Percentiles rank a stretch among this genome's conserved stretches.
Conservation (phyloP, 2,888 invertebrate species). For the Cancer borealis region DNA sequence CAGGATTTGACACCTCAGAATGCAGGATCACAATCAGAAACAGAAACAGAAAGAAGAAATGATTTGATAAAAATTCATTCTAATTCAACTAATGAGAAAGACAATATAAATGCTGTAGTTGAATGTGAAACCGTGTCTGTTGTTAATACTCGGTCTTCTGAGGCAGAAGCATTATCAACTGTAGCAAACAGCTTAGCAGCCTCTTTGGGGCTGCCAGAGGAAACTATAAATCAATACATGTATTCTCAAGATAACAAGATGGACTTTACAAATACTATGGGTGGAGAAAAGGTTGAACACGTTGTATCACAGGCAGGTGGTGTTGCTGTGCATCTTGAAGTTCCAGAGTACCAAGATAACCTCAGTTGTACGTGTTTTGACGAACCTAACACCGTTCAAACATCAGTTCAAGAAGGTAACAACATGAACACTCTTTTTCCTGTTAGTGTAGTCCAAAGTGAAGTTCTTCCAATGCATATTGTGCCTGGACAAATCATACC, state of each 20-base stretch:
- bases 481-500: constrained; percentile 65
- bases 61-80: neutral
- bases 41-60: constrained; percentile 16
- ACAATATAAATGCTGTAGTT: constrained; percentile 1
- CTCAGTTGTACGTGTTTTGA: constrained; percentile 36
- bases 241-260: constrained; percentile 60
- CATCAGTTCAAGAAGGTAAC: constrained; percentile 53
- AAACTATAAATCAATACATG: constrained; percentile 67
- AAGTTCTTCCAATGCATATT: constrained; percentile 58
- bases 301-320: constrained; percentile 21
- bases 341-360: constrained; percentile 56
- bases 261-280: constrained; percentile 48
- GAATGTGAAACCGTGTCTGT: constrained; percentile 52
- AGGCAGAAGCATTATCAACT: constrained; percentile 67
- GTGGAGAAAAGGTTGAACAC: constrained; percentile 53
- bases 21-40: constrained; percentile 1
- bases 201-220: constrained; percentile 64
- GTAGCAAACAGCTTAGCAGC: constrained; percentile 67
- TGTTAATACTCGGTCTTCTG: constrained; percentile 54
- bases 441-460: constrained; percentile 59
- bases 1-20: neutral
- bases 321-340: constrained; percentile 52
- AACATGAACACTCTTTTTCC: constrained; percentile 57
- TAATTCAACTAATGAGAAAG: constrained; percentile 11
- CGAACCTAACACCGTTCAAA: constrained; percentile 51